Base-by-base conservation (phyloP, 2,888 invertebrate genomes). In the Caenorhabditis afra region DNA sequence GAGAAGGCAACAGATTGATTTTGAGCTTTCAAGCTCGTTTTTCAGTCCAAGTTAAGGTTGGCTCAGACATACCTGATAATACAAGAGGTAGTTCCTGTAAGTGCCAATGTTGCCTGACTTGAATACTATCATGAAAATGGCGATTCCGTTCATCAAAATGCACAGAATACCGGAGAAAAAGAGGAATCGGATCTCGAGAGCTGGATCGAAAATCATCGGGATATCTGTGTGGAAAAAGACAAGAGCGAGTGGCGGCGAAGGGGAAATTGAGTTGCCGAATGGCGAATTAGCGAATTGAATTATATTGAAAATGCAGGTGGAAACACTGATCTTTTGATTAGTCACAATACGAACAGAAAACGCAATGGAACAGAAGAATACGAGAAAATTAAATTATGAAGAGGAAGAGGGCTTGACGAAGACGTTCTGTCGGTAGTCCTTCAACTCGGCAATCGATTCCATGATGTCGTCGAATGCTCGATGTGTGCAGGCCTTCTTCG, bases 401-500 rank as follows among this genome's bases (percentile, higher is more conserved):
- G 52, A 23, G 3, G 55, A 18, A 53, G 5, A 11, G 1, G 55
- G 22, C 47, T 73, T 62, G 11, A 78, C 71, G 44, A 94, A 94
- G 88, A 94, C 93, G 89, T 92, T 90, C 47, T 92, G 87, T 90
- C 93, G 94, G 91, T 95, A 97, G 92, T 93, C 95, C 88, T 93
- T 93, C 23, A 97, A 91, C 91, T 97, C 96, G 29, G 92, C 90
- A 35, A 85, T 85, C 29, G 79, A 79, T 44, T 86, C 84, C 53
- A 92, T 92, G 67, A 97, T 95, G 91, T 97, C 97, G 87, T 93
- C 93, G 62, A 92, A 80, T n/a, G 92, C 92, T n/a, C 92, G 91
- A 86, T 91, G 91, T 11, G 87, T 82, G 3, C 74, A 52, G 61
- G 77, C 81, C 78, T 91, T 91, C 53, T 77, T 76, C 37, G 91